These are phyloP conservation scores for Pelodytes ibericus DNA, from an alignment of 2,797 vertebrate species.

Conservation along the genomic window DNA sequence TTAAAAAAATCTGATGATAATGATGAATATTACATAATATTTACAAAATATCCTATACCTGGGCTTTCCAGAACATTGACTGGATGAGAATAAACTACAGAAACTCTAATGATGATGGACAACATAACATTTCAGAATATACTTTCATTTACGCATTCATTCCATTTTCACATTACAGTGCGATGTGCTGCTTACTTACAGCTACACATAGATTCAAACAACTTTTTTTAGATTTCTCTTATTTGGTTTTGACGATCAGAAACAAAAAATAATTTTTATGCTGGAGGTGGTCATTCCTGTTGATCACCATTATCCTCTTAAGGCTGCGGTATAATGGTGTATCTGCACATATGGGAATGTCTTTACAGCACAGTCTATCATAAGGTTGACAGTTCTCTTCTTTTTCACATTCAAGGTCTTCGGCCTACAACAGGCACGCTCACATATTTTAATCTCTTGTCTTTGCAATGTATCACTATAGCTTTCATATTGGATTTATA, in stretches of 20 bases:
- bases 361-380: background rate
- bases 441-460: conserved; percentile 11
- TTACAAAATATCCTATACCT: no score
- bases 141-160: background rate
- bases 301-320: no score
- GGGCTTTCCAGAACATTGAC: no score
- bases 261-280: no score
- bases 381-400: background rate
- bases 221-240: background rate
- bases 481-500: conserved; percentile 18
- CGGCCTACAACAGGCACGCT: conserved; percentile 13
- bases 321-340: background rate
- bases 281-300: no score
- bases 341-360: background rate
- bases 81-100: no score
- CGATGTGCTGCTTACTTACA: conserved; percentile 1
- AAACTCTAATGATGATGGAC: no score
- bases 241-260: no score
- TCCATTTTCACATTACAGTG: conserved; percentile 26
- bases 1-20: no score
- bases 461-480: conserved; percentile 24
- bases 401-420: conserved; percentile 21
- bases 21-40: no score
- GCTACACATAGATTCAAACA: conserved; percentile 1
- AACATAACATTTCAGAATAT: no score